phyloP scores from a whole-genome alignment of 2,888 invertebrate species.

The Brachynemurus nebulosus region DNA sequence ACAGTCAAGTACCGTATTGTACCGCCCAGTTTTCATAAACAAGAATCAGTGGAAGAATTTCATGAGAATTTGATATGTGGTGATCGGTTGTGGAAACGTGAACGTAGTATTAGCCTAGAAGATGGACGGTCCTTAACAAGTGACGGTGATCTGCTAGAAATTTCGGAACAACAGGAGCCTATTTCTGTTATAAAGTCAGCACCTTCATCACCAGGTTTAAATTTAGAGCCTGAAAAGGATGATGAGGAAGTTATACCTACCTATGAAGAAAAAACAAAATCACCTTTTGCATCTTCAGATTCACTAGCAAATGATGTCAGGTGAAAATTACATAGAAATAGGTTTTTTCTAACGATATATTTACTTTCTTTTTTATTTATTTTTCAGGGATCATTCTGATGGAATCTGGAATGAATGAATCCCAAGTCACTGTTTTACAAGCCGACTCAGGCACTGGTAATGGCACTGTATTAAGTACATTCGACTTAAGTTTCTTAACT shows the following conservation, averaged over 20 bases:
- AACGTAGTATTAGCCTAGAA: slow-evolving; percentile 56
- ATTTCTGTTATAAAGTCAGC: slow-evolving; percentile 39
- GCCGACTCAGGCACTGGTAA: slow-evolving; percentile 54
- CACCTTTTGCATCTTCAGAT: slow-evolving; percentile 71
- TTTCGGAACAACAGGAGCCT: slow-evolving; percentile 10
- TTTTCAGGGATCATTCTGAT: slow-evolving; percentile 68
- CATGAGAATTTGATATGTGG: slow-evolving; percentile 69
- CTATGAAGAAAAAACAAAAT: slow-evolving; percentile 37
- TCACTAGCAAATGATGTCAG: slow-evolving; percentile 65
- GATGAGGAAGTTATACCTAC: slow-evolving; percentile 37
- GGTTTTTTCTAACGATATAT: too few species aligned
- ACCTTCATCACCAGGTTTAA: slow-evolving; percentile 44
- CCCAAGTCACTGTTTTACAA: slow-evolving; percentile 70
- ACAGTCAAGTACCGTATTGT: too few species aligned
- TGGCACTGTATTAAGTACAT: slow-evolving; percentile 41
- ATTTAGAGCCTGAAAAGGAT: slow-evolving; percentile 21
- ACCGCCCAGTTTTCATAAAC: slow-evolving; percentile 21
- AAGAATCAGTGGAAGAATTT: slow-evolving; percentile 51
- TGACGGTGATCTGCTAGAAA: slow-evolving; percentile 23
- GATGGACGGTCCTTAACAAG: slow-evolving; percentile 32
- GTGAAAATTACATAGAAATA: slow-evolving; percentile 29
- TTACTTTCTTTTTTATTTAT: too few species aligned
- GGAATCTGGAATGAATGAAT: slow-evolving; percentile 84
- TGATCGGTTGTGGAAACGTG: slow-evolving; percentile 62
- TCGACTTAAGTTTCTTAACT: slow-evolving; percentile 34